Conservation (phyloP, 2,888 invertebrate species). For the Volucella inanis region DNA sequence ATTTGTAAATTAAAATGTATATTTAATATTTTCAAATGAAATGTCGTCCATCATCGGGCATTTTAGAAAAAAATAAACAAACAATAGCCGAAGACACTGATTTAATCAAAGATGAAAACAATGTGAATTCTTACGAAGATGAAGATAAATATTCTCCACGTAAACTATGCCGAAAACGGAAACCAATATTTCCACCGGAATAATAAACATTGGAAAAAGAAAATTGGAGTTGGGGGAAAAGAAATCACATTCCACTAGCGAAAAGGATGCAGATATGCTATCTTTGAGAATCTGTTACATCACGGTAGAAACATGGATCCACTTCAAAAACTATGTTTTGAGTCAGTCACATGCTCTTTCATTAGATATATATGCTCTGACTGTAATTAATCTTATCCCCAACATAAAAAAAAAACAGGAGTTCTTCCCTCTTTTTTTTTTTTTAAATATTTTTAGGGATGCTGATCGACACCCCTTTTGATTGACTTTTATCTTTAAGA, state of each 20-base stretch:
- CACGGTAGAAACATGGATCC: neutral
- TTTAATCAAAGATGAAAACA: constrained; percentile 42
- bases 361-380: too few species aligned
- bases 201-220: constrained; percentile 46
- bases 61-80: neutral
- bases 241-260: constrained; percentile 26
- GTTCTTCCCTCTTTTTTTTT: too few species aligned
- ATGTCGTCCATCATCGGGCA: constrained; percentile 34
- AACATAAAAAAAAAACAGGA: too few species aligned
- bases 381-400: too few species aligned
- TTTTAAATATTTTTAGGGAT: too few species aligned
- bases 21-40: constrained; percentile 12
- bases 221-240: constrained; percentile 45
- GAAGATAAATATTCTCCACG: constrained; percentile 24
- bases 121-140: constrained; percentile 37
- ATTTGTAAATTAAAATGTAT: too few species aligned
- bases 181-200: constrained; percentile 25
- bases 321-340: neutral
- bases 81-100: neutral
- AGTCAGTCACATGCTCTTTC: too few species aligned
- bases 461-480: too few species aligned
- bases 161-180: constrained; percentile 38
- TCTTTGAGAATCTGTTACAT: constrained; percentile 31
- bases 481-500: too few species aligned
- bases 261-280: constrained; percentile 33